Evolutionary conservation across 2,888 invertebrate species (phyloP), one percentile per base, ranked within the genome.

Genomic region (Rotaria socialis): DNA sequence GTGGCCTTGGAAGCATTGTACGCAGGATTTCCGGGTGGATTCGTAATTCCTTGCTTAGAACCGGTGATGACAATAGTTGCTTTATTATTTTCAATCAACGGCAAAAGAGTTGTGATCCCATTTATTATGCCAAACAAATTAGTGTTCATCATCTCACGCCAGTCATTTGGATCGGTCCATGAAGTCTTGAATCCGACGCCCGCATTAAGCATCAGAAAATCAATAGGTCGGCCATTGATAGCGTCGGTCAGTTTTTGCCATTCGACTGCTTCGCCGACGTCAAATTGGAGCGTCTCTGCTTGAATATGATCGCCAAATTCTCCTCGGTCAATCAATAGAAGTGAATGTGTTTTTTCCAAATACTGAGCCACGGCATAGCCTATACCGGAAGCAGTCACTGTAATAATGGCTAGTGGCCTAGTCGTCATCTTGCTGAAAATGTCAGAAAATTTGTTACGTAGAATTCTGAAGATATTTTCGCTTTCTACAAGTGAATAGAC

Each of bases 1-100:
- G 80, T 47, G 3, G 80, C 80, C 47, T 80, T 80, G 6, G 80
- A 80, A 47, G 80, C 80, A 14, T 80, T 80, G 6, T 80, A 80
- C 24, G 80, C 80, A 14, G 80, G 80, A n/a, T 80, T 80, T n/a
- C 80, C 80, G n/a, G 80, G 80, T 14, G 80, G 80, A 80, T 80
- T 80, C 47, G 80, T 80, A n/a, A 80, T 80, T 24, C 80, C 80
- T 47, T 80, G 47, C n/a, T 80, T 80, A 24, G 80, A 80, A 24
- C 80, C 80, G n/a, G 80, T 80, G 7, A 80, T 80, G 8, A 80
- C 80, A 47, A 80, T 14, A 24, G 80, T 80, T 80, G 80, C 80
- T 47, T 11, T 47, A n/a, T 47, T 7, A 47, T 80, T 80, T 80
- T 80, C 47, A n/a, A 80, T 80, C 5, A 80, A 24, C 3, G 80